Evolutionary conservation across 37 sponge, comb jelly and placozoan species (phyloP).

Genomic region (Aphrocallistes beatrix): DNA sequence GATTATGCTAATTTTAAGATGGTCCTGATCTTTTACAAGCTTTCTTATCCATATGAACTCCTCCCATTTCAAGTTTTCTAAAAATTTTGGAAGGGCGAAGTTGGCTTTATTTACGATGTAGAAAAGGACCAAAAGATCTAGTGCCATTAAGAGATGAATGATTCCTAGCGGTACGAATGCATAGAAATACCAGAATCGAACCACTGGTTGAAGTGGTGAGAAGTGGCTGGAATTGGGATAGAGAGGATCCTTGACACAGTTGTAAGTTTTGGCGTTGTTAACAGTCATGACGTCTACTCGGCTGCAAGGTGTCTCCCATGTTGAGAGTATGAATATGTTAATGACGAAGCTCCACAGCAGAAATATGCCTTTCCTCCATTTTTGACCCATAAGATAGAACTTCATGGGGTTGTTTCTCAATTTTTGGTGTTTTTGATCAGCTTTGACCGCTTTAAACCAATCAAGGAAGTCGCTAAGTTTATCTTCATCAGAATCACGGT

Average conservation of each 20-base stretch:
- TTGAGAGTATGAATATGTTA: not conserved
- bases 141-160: slow-evolving; percentile 31
- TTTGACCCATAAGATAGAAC: not conserved
- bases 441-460: slow-evolving; percentile 51
- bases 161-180: slow-evolving; percentile 28
- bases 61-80: not conserved
- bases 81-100: slow-evolving; percentile 26
- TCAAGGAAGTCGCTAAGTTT: slow-evolving; percentile 65
- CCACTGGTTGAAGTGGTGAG: not conserved
- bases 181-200: slow-evolving; percentile 21
- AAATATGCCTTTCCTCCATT: not conserved
- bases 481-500: slow-evolving; percentile 49
- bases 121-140: slow-evolving; percentile 26
- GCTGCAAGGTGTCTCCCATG: not conserved
- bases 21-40: not conserved
- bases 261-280: not conserved
- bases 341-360: not conserved
- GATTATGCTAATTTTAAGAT: not conserved
- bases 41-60: not conserved
- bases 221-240: not conserved
- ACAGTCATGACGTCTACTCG: not conserved
- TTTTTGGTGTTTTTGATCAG: not conserved
- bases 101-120: slow-evolving; percentile 32
- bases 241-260: not conserved
- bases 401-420: not conserved